These are phyloP conservation scores for Coccyzus lansbergi DNA, from an alignment of 2,797 vertebrate species.

Conservation along the genomic window DNA sequence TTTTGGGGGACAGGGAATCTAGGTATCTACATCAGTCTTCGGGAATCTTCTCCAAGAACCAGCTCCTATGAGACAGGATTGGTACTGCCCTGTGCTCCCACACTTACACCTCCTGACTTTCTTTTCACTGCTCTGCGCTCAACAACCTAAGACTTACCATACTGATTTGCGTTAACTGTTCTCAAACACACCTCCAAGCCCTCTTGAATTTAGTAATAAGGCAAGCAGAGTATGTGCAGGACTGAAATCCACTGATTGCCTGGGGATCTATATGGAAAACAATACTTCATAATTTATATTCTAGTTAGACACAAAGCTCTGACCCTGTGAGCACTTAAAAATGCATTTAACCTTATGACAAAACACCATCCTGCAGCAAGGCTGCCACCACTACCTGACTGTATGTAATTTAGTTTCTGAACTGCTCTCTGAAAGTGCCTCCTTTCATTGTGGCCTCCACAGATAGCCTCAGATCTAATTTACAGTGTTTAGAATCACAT, in stretches of 20 bases:
- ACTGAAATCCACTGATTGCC: fast-evolving
- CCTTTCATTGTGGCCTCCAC: neutral
- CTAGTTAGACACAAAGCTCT: neutral
- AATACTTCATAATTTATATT: neutral
- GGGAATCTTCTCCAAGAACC: neutral
- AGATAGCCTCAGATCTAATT: neutral
- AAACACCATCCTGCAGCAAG: neutral
- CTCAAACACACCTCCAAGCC: neutral
- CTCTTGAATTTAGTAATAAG: neutral
- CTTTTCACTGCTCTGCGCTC: neutral
- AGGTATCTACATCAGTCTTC: neutral
- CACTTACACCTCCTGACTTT: neutral
- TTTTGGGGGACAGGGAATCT: neutral
- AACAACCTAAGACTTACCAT: neutral
- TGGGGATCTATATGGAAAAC: neutral
- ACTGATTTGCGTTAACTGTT: neutral
- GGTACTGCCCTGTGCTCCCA: neutral
- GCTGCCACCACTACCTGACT: neutral
- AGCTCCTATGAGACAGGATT: neutral
- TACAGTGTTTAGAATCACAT: neutral
- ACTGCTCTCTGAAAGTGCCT: neutral
- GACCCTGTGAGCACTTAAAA: neutral
- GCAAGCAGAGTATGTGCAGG: neutral
- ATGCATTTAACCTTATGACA: neutral
- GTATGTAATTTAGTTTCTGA: neutral